A percentile compares a stretch with the other conserved stretches of the same genome.
These are phyloP conservation scores for Camponotus fellah DNA, from an alignment of 2,888 invertebrate genomes.

Conservation along the genomic window DNA sequence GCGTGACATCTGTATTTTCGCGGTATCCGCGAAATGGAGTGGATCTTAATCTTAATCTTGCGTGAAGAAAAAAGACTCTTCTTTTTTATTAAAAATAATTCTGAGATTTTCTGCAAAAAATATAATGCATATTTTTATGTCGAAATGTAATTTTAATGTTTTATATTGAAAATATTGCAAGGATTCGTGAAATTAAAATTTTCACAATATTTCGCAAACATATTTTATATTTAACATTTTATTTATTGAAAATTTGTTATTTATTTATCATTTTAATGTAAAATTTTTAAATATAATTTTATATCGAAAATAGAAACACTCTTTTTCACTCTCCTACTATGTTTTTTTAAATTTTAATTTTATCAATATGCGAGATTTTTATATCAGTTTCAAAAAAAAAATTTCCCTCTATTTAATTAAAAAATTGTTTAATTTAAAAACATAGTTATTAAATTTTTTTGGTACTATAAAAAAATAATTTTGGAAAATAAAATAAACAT, in stretches of 20 bases:
- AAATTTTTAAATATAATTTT: background rate
- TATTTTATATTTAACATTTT: no score
- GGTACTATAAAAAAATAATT: background rate
- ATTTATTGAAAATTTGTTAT: no score
- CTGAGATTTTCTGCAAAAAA: no score
- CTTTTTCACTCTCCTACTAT: background rate
- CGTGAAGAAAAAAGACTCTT: no score
- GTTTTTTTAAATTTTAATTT: background rate
- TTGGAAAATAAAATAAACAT: background rate
- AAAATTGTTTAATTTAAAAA: background rate
- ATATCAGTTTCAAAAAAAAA: background rate
- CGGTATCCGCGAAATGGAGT: background rate
- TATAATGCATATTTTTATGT: background rate
- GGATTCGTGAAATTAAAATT: no score
- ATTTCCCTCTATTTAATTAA: background rate
- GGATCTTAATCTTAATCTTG: background rate
- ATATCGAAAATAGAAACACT: background rate
- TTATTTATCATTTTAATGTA: no score
- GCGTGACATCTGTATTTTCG: background rate
- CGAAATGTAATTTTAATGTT: no score
- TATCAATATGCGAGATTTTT: background rate
- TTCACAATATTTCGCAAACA: no score
- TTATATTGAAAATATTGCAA: no score
- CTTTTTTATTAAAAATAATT: background rate
- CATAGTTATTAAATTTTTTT: background rate